A percentile compares a stretch with the other conserved stretches of the same genome.
These are phyloP conservation scores for Megalonaias nervosa DNA, from an alignment of 1,140 invertebrate species.

Conservation along the genomic window DNA sequence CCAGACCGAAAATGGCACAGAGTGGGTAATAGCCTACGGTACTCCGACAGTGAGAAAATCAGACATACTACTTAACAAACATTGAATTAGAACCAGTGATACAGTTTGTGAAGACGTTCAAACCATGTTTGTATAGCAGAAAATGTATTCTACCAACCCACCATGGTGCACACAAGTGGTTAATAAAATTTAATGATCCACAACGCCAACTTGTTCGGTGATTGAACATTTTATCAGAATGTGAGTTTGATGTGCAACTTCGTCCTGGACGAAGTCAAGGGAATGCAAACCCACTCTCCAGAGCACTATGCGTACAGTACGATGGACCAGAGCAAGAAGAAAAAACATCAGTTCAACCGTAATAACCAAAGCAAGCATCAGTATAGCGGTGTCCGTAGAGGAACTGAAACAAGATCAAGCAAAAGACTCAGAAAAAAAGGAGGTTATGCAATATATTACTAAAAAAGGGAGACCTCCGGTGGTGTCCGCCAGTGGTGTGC, in stretches of 20 bases:
- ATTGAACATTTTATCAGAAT: conserved; percentile 4
- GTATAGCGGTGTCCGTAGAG: no score
- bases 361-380: no score
- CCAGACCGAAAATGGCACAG: no score
- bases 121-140: conserved; percentile 39
- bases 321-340: not conserved
- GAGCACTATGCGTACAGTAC: not conserved
- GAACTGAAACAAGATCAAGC: no score
- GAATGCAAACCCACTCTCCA: conserved; percentile 10
- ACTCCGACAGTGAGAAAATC: conserved; percentile 3
- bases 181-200: conserved; percentile 12
- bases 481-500: no score
- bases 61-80: conserved; percentile 37
- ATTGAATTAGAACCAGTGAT: conserved; percentile 46
- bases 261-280: conserved; percentile 8
- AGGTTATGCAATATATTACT: no score
- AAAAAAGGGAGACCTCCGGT: no score
- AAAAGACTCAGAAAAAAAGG: no score
- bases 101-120: conserved; percentile 39
- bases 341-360: not conserved
- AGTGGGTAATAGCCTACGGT: not conserved
- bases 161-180: not conserved
- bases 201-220: conserved; percentile 6
- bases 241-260: not conserved
- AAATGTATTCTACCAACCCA: conserved; percentile 28